Evolutionary conservation across 2,113 vertebrate genomes (phyloP).

Genomic region (Pluvialis apricaria): DNA sequence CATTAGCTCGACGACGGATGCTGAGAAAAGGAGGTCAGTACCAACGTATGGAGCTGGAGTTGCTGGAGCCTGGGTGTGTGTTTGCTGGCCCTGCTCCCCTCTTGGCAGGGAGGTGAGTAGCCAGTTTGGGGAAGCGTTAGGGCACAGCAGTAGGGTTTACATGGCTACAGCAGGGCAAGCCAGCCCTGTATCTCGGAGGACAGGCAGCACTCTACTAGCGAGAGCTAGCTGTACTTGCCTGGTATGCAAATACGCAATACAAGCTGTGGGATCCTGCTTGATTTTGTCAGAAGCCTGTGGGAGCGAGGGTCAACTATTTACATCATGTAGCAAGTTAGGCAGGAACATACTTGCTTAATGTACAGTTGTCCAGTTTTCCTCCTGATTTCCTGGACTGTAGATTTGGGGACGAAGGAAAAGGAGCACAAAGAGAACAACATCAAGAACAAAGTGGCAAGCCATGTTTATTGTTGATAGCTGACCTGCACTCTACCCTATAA

Average conservation of each 20-base stretch:
- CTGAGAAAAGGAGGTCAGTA: not conserved
- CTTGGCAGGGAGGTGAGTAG: not conserved
- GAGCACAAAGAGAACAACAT: not conserved
- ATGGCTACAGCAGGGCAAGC: not conserved
- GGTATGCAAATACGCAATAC: rapidly evolving
- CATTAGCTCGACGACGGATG: rapidly evolving
- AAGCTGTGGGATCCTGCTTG: not conserved
- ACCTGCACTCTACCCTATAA: not conserved
- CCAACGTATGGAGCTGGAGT: not conserved
- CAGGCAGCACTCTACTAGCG: not conserved
- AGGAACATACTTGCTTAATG: not conserved
- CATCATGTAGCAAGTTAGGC: not conserved
- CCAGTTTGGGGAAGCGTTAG: not conserved
- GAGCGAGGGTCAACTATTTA: not conserved
- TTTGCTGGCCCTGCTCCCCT: not conserved
- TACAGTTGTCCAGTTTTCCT: not conserved
- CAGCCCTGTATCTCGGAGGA: not conserved
- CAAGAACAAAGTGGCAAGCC: not conserved
- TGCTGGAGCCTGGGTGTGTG: not conserved
- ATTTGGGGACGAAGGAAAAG: not conserved
- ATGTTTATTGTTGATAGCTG: not conserved
- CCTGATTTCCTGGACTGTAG: not conserved
- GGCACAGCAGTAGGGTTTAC: not conserved
- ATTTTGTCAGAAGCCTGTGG: not conserved
- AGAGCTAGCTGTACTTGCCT: not conserved